phyloP scores from a whole-genome alignment of 2,888 invertebrate genomes.

The Sicus ferrugineus region DNA sequence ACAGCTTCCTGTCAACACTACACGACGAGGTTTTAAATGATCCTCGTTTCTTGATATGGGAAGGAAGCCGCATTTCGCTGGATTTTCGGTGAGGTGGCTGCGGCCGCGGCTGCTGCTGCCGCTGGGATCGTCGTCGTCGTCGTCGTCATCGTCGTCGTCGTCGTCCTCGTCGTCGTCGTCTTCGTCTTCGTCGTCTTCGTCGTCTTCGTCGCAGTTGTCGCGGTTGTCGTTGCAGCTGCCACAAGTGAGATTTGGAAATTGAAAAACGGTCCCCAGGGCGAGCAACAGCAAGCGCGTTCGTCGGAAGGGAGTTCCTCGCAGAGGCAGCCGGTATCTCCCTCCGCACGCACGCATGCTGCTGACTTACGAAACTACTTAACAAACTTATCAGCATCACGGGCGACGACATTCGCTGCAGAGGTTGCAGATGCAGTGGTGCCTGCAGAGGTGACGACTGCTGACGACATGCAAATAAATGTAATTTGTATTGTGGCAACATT shows the following conservation, averaged over 20 bases:
- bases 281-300: neutral
- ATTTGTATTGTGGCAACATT: constrained; percentile 23
- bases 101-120: neutral
- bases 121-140: neutral
- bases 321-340: neutral
- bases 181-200: no score
- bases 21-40: constrained; percentile 12
- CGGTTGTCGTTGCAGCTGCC: neutral
- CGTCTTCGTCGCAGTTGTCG: no score
- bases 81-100: constrained; percentile 5
- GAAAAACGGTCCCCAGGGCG: constrained; percentile 14
- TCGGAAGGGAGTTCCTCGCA: neutral
- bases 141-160: no score
- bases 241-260: constrained; percentile 14
- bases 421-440: neutral
- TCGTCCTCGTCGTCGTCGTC: no score
- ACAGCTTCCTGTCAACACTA: constrained; percentile 25
- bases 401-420: neutral
- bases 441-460: neutral
- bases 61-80: constrained; percentile 20
- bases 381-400: constrained; percentile 13
- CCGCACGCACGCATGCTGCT: neutral
- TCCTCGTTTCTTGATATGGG: constrained; percentile 28
- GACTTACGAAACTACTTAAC: constrained; percentile 11
- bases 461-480: constrained; percentile 16